Conservation (phyloP, 2,888 invertebrate genomes). For the Silvanus unidentatus region DNA sequence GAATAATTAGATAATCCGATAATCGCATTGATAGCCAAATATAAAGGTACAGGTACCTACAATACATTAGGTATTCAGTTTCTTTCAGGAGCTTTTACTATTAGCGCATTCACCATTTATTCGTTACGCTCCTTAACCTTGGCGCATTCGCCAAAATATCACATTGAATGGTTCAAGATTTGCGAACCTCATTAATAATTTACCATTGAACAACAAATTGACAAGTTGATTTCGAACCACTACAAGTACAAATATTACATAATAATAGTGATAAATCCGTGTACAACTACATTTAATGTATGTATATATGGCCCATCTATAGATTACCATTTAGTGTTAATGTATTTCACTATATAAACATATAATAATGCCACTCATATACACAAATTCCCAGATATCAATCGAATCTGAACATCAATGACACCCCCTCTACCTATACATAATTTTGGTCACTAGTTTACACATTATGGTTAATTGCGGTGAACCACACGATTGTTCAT, state of each 20-base stretch:
- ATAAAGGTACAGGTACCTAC: too few relatives aligned
- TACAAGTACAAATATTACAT: background rate
- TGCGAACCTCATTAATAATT: too few relatives aligned
- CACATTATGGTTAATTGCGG: constrained; percentile 50
- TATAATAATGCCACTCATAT: constrained; percentile 20
- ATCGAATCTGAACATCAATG: constrained; percentile 44
- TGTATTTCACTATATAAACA: constrained; percentile 39
- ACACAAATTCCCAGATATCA: constrained; percentile 36
- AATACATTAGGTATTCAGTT: too few relatives aligned
- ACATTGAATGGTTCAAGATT: background rate
- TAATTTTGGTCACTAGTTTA: constrained; percentile 50
- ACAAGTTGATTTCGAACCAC: background rate
- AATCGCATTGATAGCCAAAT: too few relatives aligned
- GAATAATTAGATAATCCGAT: too few relatives aligned
- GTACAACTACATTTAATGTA: too few relatives aligned
- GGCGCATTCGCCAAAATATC: constrained; percentile 1
- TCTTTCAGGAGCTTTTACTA: too few relatives aligned
- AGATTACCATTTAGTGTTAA: constrained; percentile 25
- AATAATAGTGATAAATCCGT: too few relatives aligned
- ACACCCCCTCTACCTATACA: constrained; percentile 41
- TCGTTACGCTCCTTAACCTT: background rate
- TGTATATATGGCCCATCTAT: too few relatives aligned
- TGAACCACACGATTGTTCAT: constrained; percentile 46
- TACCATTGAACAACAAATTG: background rate
- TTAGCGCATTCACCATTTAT: background rate